phyloP scores from a whole-genome alignment of 2,113 vertebrate genomes.

The Lasiurus cinereus region DNA sequence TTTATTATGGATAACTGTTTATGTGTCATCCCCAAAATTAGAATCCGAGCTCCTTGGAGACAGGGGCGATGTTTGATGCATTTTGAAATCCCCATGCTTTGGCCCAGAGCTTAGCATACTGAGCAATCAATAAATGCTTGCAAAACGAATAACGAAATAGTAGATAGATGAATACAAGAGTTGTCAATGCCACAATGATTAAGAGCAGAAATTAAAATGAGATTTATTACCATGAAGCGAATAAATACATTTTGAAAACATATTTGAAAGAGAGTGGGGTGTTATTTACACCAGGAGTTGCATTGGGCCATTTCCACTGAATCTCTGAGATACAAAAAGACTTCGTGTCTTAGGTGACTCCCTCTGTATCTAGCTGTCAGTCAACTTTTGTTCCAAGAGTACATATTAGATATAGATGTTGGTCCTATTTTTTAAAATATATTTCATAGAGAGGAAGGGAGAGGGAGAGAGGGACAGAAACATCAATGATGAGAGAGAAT shows the following conservation, averaged over 20 bases:
- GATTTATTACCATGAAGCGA: conserved; percentile 13
- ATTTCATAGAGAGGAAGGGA: too few species aligned
- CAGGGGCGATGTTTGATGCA: background rate
- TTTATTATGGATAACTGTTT: conserved; percentile 14
- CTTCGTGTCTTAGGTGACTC: background rate
- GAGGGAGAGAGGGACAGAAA: too few species aligned
- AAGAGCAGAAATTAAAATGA: conserved; percentile 53
- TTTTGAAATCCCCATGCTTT: conserved; percentile 42
- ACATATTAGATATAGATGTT: background rate
- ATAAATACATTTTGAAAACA: conserved; percentile 11
- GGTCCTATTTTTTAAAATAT: background rate
- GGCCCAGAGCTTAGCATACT: background rate
- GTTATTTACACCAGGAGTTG: conserved; percentile 13
- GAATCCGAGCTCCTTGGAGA: background rate
- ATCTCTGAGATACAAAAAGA: background rate
- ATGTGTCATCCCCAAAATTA: background rate
- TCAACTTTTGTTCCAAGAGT: background rate
- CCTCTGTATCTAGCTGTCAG: background rate
- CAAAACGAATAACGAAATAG: conserved; percentile 4
- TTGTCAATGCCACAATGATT: conserved; percentile 25
- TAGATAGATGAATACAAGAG: background rate
- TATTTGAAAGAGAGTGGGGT: background rate
- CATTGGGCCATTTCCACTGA: background rate
- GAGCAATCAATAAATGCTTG: background rate
- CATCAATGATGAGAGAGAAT: too few species aligned